Percentiles rank a stretch among this genome's conserved stretches.
Evolutionary conservation across 2,113 vertebrate species (phyloP).

Genomic region (Onychostruthus taczanowskii): DNA sequence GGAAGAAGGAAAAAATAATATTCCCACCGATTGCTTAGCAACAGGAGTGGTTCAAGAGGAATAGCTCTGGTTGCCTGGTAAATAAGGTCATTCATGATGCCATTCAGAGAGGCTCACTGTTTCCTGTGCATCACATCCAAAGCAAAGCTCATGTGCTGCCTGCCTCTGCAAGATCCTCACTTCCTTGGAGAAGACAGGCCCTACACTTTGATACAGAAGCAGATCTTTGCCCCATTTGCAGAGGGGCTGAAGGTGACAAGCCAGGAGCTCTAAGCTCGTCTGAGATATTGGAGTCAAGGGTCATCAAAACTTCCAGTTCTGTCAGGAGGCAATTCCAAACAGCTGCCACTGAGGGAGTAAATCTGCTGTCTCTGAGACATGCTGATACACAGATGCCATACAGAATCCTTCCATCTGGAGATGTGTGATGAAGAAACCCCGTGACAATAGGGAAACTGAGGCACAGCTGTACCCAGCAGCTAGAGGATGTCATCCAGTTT

Average conservation of each 20-base stretch:
- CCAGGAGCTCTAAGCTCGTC: not conserved
- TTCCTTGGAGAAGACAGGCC: not conserved
- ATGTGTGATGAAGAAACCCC: accelerated
- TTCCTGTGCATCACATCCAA: not conserved
- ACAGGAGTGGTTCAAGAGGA: slow-evolving; percentile 18
- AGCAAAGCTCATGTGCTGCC: not conserved
- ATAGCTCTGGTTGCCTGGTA: not conserved
- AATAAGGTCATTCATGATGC: not conserved
- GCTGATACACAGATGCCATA: not conserved
- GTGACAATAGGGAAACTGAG: not conserved
- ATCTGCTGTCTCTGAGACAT: not conserved
- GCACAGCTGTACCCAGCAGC: not conserved
- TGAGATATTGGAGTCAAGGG: not conserved
- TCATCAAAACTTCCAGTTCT: not conserved
- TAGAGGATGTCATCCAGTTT: not conserved
- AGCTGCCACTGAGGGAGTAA: not conserved
- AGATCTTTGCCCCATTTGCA: not conserved
- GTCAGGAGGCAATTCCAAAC: not conserved
- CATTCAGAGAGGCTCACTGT: not conserved
- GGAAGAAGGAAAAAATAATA: not conserved
- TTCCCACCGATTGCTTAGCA: not conserved
- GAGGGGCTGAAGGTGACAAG: not conserved
- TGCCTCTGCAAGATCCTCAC: not conserved
- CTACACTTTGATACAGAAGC: not conserved
- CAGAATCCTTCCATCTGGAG: accelerated